Conservation (phyloP, 1,140 invertebrate genomes). For the Saccostrea echinata region DNA sequence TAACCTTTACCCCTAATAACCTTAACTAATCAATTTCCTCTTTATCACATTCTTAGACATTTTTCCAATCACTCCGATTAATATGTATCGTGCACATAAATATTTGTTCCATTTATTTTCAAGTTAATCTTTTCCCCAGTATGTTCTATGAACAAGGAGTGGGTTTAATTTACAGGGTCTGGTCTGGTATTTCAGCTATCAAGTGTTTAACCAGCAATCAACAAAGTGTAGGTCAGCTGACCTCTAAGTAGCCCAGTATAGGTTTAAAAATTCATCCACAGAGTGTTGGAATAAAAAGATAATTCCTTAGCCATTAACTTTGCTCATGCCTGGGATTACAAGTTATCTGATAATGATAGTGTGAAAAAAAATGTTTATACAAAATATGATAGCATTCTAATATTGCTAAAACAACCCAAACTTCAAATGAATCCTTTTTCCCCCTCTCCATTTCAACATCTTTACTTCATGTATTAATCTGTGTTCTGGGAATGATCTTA, state of each 20-base stretch:
- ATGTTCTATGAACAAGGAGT: constrained; percentile 10
- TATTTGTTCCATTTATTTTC: constrained; percentile 23
- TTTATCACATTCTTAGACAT: neutral
- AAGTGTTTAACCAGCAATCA: constrained; percentile 31
- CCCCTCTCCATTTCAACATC: too few species aligned
- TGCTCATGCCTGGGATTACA: neutral
- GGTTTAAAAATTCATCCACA: constrained; percentile 7
- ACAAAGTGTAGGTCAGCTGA: constrained; percentile 17
- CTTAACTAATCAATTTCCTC: neutral
- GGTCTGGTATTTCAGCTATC: constrained; percentile 22
- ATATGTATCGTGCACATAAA: neutral
- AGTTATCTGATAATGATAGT: constrained; percentile 2
- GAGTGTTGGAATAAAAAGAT: constrained; percentile 29
- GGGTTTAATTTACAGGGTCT: neutral
- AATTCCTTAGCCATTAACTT: neutral
- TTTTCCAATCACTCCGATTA: neutral
- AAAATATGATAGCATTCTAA: neutral
- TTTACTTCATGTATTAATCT: too few species aligned
- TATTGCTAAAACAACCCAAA: neutral
- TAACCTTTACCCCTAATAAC: neutral
- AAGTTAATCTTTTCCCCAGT: neutral
- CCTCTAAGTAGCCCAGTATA: constrained; percentile 24
- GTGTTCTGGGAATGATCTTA: too few species aligned
- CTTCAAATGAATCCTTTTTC: too few species aligned
- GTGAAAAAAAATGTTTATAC: constrained; percentile 15